Percentiles rank a stretch among this genome's conserved stretches.
Evolutionary conservation across 2,888 invertebrate genomes (phyloP).

Genomic region (Pterostichus madidus): DNA sequence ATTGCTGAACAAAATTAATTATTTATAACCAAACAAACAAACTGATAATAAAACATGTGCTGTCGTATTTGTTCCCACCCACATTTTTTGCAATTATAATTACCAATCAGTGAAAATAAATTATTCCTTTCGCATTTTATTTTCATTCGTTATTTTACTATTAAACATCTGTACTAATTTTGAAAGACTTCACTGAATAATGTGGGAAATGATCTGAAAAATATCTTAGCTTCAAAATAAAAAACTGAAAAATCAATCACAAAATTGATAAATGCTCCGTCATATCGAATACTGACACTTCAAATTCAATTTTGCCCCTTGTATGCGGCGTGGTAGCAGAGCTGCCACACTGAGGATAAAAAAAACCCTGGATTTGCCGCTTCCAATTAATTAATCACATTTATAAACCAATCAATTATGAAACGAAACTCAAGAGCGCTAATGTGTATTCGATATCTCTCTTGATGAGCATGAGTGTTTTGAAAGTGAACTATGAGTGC

Average conservation of each 20-base stretch:
- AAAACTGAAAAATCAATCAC: conserved; percentile 36
- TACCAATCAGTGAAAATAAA: too few relatives aligned
- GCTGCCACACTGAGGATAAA: conserved; percentile 1
- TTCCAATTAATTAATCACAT: conserved; percentile 6
- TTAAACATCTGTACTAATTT: too few relatives aligned
- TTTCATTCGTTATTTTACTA: too few relatives aligned
- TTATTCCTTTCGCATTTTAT: too few relatives aligned
- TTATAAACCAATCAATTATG: conserved; percentile 35
- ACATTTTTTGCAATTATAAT: too few relatives aligned
- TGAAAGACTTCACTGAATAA: background rate
- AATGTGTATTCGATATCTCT: conserved; percentile 9
- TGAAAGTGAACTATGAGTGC: background rate
- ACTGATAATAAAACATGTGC: too few relatives aligned
- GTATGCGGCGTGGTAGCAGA: background rate
- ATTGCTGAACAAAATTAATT: background rate
- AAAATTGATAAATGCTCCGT: conserved; percentile 40
- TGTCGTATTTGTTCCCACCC: too few relatives aligned
- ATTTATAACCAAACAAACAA: too few relatives aligned
- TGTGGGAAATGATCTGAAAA: background rate
- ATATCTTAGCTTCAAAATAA: conserved; percentile 9
- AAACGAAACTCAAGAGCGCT: conserved; percentile 24
- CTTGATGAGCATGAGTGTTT: background rate
- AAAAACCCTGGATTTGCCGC: conserved; percentile 4
- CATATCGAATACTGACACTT: conserved; percentile 23
- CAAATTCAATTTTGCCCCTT: conserved; percentile 36